phyloP scores from a whole-genome alignment of 2,797 vertebrate genomes.

The Rachycentron canadum region DNA sequence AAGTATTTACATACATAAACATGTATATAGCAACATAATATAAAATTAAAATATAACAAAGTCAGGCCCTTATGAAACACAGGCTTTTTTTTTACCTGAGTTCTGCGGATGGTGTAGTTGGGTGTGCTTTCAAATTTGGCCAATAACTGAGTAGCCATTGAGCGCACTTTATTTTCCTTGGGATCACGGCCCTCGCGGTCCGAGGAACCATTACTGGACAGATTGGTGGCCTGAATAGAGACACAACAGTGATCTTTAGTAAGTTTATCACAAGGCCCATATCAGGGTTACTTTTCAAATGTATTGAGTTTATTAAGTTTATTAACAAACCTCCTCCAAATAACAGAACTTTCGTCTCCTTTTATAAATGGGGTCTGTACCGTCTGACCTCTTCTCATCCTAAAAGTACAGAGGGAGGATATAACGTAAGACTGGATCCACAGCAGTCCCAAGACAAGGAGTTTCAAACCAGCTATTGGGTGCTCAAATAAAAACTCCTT shows the following conservation, averaged over 20 bases:
- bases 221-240: slow-evolving; percentile 82
- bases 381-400: slow-evolving; percentile 90
- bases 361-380: slow-evolving; percentile 90
- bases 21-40: neutral
- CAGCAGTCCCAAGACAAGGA: neutral
- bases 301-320: neutral
- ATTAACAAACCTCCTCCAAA: slow-evolving; percentile 90
- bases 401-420: slow-evolving; percentile 65
- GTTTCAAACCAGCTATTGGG: neutral
- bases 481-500: neutral
- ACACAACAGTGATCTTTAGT: neutral
- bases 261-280: neutral
- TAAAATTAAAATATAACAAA: slow-evolving; percentile 3
- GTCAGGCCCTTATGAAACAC: neutral
- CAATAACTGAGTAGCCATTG: slow-evolving; percentile 93
- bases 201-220: slow-evolving; percentile 78
- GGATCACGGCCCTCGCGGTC: slow-evolving; percentile 76
- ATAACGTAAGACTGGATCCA: neutral
- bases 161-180: slow-evolving; percentile 96
- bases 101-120: slow-evolving; percentile 80
- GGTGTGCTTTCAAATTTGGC: slow-evolving; percentile 93
- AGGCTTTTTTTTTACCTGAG: slow-evolving; percentile 85
- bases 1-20: neutral
- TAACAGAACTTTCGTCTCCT: slow-evolving; percentile 89
- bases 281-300: neutral